Evolutionary conservation across 2,888 invertebrate species (phyloP).

Genomic region (Macrophya annulata): DNA sequence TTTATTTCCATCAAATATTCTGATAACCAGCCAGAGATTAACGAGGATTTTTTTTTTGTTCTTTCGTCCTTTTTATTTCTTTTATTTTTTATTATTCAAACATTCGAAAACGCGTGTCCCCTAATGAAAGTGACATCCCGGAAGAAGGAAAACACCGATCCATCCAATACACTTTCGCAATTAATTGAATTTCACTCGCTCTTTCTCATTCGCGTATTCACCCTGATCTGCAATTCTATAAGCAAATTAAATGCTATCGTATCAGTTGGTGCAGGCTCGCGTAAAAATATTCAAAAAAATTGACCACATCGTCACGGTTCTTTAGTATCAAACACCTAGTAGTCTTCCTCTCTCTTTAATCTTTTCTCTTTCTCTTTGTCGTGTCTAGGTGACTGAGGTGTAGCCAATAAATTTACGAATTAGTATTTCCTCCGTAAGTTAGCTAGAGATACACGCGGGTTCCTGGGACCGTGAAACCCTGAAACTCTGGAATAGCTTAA

Average conservation of each 20-base stretch:
- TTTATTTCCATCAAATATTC: constrained; percentile 36
- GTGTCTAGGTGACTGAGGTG: background rate
- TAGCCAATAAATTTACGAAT: constrained; percentile 31
- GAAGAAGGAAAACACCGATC: constrained; percentile 24
- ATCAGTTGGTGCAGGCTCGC: background rate
- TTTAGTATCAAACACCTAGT: background rate
- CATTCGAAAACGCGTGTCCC: constrained; percentile 17
- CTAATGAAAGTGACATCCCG: constrained; percentile 1
- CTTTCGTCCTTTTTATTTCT: background rate
- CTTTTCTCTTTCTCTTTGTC: no score
- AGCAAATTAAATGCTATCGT: background rate
- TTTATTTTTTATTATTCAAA: background rate
- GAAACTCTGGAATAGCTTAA: constrained; percentile 37
- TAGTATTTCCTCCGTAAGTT: constrained; percentile 18
- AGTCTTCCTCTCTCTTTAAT: background rate
- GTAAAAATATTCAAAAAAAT: background rate
- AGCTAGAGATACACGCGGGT: background rate
- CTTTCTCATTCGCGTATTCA: background rate
- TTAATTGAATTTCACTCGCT: constrained; percentile 30
- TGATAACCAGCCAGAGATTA: constrained; percentile 30
- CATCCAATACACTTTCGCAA: constrained; percentile 37
- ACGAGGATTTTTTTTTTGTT: constrained; percentile 16
- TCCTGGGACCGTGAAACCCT: background rate
- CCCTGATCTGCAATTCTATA: constrained; percentile 12
- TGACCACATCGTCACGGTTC: background rate